Percentiles rank a stretch among this genome's conserved stretches.
Evolutionary conservation across 92 coral and sea anemone species (phyloP).

Genomic region (Meandrina meandrites): DNA sequence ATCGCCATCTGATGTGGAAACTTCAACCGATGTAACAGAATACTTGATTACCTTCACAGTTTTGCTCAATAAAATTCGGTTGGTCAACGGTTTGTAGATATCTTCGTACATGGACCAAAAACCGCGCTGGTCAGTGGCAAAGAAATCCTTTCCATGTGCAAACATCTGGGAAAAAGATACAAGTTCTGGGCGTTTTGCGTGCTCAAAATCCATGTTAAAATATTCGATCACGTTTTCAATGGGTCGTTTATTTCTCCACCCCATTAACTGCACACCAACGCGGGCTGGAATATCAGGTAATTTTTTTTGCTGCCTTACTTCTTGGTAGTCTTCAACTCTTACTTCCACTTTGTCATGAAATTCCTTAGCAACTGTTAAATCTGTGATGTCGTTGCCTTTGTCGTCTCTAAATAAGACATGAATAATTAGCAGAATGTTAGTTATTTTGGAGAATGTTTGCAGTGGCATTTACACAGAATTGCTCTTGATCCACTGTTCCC

Average conservation of each 20-base stretch:
- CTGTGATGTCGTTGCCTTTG: neutral
- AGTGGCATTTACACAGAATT: no score
- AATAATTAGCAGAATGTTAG: neutral
- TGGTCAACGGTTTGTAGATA: neutral
- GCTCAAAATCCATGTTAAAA: slow-evolving; percentile 61
- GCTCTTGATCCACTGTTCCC: no score
- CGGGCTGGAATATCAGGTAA: neutral
- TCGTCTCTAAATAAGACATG: slow-evolving; percentile 4
- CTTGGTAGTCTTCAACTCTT: neutral
- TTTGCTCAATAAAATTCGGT: slow-evolving; percentile 1
- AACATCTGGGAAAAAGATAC: slow-evolving; percentile 42
- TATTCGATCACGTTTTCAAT: slow-evolving; percentile 59
- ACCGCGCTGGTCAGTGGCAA: slow-evolving; percentile 13
- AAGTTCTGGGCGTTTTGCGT: slow-evolving; percentile 39
- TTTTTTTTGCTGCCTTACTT: neutral
- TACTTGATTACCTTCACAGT: slow-evolving; percentile 1
- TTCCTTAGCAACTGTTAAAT: neutral
- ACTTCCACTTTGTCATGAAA: neutral
- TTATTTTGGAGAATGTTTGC: no score
- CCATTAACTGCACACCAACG: slow-evolving; percentile 5
- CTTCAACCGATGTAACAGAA: neutral
- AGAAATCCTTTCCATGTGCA: slow-evolving; percentile 6
- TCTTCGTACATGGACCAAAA: slow-evolving; percentile 18
- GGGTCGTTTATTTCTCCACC: slow-evolving; percentile 3
- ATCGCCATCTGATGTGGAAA: neutral